Evolutionary conservation across 2,113 vertebrate genomes (phyloP).

Genomic region (Gasterosteus aculeatus): DNA sequence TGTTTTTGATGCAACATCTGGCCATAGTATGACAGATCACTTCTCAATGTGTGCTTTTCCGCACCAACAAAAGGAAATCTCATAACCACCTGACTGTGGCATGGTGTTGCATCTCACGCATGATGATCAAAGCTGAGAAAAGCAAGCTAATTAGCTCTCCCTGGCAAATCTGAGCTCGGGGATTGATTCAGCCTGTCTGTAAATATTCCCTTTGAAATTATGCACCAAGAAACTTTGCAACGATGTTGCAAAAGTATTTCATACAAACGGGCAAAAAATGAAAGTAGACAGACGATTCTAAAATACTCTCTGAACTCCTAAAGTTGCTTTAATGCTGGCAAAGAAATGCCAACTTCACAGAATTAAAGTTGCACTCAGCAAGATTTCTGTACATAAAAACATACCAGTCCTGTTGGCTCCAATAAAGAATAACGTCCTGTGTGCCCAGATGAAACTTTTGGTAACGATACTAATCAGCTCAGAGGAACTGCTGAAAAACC

Average conservation of each 20-base stretch:
- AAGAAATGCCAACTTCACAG: conserved; percentile 14
- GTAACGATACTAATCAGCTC: background rate
- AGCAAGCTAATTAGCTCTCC: conserved; percentile 64
- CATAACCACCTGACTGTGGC: conserved; percentile 47
- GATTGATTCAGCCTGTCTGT: conserved; percentile 37
- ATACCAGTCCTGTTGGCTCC: conserved; percentile 11
- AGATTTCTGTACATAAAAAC: conserved; percentile 12
- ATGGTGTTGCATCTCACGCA: conserved; percentile 49
- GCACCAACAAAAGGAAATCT: conserved; percentile 29
- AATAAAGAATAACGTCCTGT: background rate
- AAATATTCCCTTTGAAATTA: conserved; percentile 62
- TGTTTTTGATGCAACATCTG: background rate
- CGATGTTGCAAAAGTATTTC: conserved; percentile 4
- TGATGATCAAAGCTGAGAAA: conserved; percentile 62
- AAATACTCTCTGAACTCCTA: conserved; percentile 2
- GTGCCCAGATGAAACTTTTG: background rate
- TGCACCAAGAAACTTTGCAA: conserved; percentile 25
- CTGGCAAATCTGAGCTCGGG: conserved; percentile 28
- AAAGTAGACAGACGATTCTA: conserved; percentile 16
- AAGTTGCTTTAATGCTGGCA: conserved; percentile 15
- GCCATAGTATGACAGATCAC: conserved; percentile 13
- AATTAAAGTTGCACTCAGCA: conserved; percentile 22
- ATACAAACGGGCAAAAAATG: conserved; percentile 32
- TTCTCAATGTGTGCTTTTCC: conserved; percentile 5
- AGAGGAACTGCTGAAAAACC: background rate